Conservation (phyloP, 1,140 invertebrate species). For the Ptiloglossa arizonensis region DNA sequence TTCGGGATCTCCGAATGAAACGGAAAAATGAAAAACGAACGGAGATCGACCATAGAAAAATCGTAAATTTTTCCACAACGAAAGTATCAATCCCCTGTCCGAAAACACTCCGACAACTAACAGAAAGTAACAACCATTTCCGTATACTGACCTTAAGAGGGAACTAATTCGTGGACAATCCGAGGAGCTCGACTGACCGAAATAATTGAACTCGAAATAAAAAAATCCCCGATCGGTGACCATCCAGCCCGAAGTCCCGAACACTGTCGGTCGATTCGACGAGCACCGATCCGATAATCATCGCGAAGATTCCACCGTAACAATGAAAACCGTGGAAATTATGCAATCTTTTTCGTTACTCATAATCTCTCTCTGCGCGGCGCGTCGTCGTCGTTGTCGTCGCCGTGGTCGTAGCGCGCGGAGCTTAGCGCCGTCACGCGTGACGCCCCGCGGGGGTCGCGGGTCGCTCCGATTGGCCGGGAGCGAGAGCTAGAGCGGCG, state of each 20-base stretch:
- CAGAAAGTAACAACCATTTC: too few species aligned
- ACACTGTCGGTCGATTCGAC: neutral
- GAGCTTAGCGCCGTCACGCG: conserved; percentile 19
- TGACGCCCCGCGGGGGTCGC: neutral
- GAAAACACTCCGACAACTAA: too few species aligned
- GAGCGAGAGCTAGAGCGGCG: neutral
- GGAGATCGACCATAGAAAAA: too few species aligned
- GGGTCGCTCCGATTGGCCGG: conserved; percentile 8
- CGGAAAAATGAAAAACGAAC: too few species aligned
- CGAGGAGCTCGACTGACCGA: too few species aligned
- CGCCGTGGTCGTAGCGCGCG: neutral
- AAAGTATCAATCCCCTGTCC: too few species aligned
- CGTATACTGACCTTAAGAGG: too few species aligned
- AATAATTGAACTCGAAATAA: too few species aligned
- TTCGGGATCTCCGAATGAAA: too few species aligned
- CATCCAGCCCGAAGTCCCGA: neutral
- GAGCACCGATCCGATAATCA: neutral
- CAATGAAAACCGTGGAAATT: conserved; percentile 6
- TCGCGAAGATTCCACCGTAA: neutral
- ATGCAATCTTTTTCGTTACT: conserved; percentile 16
- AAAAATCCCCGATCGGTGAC: too few species aligned
- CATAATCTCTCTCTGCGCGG: neutral
- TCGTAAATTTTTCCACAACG: too few species aligned
- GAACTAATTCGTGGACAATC: too few species aligned
- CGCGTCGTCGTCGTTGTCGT: neutral